Base-by-base conservation (phyloP, 2,797 vertebrate genomes). In the Pipistrellus nathusii region DNA sequence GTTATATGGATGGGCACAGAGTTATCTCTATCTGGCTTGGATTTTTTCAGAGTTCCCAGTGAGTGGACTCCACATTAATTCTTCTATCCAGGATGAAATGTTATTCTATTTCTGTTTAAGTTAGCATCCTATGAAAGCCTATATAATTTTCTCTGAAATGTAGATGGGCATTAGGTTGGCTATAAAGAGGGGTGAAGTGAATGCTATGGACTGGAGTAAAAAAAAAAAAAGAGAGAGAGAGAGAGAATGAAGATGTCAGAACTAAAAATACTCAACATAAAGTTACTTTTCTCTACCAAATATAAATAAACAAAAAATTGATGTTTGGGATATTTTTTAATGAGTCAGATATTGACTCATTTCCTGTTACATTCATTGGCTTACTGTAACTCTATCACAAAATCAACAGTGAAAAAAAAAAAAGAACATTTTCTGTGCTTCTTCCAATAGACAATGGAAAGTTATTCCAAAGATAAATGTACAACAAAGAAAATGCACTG, bases 291-390 rank as follows among this genome's bases (percentile, higher is more conserved):
- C 6, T 41, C 6, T 53, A 81, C 14, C 21, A 88, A 88, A 87
- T 80, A 30, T 71, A 68, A 62, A 48, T 57, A 85, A 73, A 90
- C 21, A 64, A 2, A 84, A n/a, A 90, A 32, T 12, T 46, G 46
- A 66, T 57, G 7, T 64, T 44, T 9, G 12, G 8, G n/a, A 18
- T 46, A 68, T 55, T 64, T 62, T 72, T 72, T 51, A 35, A n/a
- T 69, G 64, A 53, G 44, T 91, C 72, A 95, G 3, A 71, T 59
- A n/a, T 59, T 89, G 87, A 88, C 5, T 88, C 11, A 81, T 72
- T 62, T 91, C 6, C 90, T 93, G 0, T 59, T 83, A 32, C 17
- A 32, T 51, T 76, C 20, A 84, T 87, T 71, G 11, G 8, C 51
- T 64, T 81, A 41, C 6, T 1, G 38, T 41, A 38, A 84, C 17